These are phyloP conservation scores for Calephelis perditalis DNA, from an alignment of 2,888 invertebrate species.

Conservation along the genomic window DNA sequence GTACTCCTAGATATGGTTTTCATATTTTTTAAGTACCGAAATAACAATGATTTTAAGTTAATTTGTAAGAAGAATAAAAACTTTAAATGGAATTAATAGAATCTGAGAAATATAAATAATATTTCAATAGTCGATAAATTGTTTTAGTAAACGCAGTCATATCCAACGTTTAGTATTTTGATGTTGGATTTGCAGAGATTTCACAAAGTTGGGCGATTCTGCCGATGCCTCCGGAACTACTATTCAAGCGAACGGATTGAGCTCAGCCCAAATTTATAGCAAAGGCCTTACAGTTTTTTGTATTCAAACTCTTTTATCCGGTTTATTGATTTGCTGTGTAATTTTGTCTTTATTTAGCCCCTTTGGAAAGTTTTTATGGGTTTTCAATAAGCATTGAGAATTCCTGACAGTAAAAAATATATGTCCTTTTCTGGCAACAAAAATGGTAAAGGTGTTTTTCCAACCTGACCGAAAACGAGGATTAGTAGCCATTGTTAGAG, in stretches of 20 bases:
- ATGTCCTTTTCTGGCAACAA: too few species aligned
- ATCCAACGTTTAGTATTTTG: constrained; percentile 16
- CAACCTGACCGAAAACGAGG: too few species aligned
- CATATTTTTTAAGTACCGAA: too few species aligned
- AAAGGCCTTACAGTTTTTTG: constrained; percentile 17
- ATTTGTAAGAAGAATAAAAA: too few species aligned
- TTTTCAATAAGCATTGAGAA: not conserved
- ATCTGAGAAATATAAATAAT: too few species aligned
- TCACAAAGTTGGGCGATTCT: constrained; percentile 24
- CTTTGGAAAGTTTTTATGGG: not conserved
- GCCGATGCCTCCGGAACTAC: constrained; percentile 32
- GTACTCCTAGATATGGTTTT: too few species aligned
- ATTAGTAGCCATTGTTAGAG: too few species aligned
- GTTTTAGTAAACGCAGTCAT: not conserved
- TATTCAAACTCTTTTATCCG: constrained; percentile 16
- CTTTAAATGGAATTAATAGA: too few species aligned
- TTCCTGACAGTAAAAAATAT: too few species aligned
- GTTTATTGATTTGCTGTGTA: constrained; percentile 13
- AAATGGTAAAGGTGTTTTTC: too few species aligned
- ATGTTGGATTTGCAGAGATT: constrained; percentile 21
- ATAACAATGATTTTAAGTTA: too few species aligned
- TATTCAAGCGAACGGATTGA: constrained; percentile 39
- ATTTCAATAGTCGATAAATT: too few species aligned
- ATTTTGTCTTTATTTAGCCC: constrained; percentile 5
- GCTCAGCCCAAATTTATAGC: constrained; percentile 39